Evolutionary conservation across 2,888 invertebrate species (phyloP).

Genomic region (Phyllotreta striolata): DNA sequence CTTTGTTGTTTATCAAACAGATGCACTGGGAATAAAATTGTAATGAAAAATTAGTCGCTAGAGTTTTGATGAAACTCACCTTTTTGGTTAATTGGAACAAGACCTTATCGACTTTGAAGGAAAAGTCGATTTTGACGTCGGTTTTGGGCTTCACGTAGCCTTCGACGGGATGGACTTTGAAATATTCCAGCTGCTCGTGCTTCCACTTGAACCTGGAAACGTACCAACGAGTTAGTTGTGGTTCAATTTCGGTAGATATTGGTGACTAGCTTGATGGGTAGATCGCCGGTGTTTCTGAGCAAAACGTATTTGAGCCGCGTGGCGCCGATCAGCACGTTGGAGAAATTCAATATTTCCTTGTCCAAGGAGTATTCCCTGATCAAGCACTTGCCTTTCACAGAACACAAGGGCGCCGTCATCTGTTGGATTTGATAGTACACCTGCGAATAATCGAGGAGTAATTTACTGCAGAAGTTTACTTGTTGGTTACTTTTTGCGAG

Average conservation of each 20-base stretch:
- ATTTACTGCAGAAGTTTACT: too few species aligned
- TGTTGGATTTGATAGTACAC: constrained; percentile 63
- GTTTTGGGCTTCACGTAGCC: constrained; percentile 72
- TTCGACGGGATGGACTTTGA: constrained; percentile 67
- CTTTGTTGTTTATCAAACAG: constrained; percentile 68
- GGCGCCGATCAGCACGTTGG: constrained; percentile 63
- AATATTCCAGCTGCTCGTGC: constrained; percentile 62
- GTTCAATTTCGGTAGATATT: constrained; percentile 13
- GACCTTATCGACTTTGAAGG: constrained; percentile 66
- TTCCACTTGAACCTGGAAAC: constrained; percentile 65
- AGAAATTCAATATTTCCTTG: constrained; percentile 63
- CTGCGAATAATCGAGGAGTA: constrained; percentile 48
- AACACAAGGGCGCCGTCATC: constrained; percentile 63
- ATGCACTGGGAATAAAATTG: constrained; percentile 46
- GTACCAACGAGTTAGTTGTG: background rate
- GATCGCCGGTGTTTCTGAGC: constrained; percentile 66
- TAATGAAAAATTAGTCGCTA: background rate
- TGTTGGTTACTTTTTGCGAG: constrained; percentile 50
- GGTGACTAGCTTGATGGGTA: constrained; percentile 62
- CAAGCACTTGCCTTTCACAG: constrained; percentile 64
- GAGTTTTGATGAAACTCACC: constrained; percentile 47
- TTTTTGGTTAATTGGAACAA: constrained; percentile 56
- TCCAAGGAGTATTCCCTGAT: constrained; percentile 64
- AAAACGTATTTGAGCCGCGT: constrained; percentile 59
- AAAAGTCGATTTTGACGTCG: constrained; percentile 70